Evolutionary conservation across 2,797 vertebrate genomes (phyloP).

Genomic region (Luscinia megarhynchos): DNA sequence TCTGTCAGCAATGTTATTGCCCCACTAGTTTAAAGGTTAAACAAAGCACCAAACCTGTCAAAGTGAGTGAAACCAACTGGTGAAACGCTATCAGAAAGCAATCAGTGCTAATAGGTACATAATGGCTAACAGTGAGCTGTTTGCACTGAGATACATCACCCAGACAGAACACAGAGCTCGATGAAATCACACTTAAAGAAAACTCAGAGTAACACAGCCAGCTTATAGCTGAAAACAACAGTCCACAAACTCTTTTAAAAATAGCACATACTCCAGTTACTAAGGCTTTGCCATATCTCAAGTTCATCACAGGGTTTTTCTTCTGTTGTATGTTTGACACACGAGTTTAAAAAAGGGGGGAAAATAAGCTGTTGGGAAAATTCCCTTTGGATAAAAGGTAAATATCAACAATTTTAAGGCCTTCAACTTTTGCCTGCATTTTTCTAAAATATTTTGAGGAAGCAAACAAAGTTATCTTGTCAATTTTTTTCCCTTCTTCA

Average conservation of each 20-base stretch:
- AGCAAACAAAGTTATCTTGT: neutral
- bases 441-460: constrained; percentile 36
- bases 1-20: constrained; percentile 82
- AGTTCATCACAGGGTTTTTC: neutral
- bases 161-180: constrained; percentile 83
- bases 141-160: constrained; percentile 90
- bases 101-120: constrained; percentile 99
- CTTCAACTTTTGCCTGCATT: neutral
- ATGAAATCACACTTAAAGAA: constrained; percentile 73
- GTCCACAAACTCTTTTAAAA: neutral
- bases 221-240: constrained; percentile 37
- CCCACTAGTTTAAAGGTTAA: constrained; percentile 91
- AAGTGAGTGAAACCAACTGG: constrained; percentile 96
- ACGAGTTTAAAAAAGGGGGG: neutral
- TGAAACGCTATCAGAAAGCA: constrained; percentile 92
- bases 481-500: neutral
- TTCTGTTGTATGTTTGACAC: fast-evolving
- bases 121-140: constrained; percentile 93
- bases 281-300: neutral
- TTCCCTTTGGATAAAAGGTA: neutral
- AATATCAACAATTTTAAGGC: constrained; percentile 23
- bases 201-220: constrained; percentile 33
- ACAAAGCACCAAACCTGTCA: constrained; percentile 93
- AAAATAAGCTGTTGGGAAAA: neutral
- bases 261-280: neutral